phyloP scores from a whole-genome alignment of 2,113 vertebrate genomes.

The Ornithorhynchus anatinus region DNA sequence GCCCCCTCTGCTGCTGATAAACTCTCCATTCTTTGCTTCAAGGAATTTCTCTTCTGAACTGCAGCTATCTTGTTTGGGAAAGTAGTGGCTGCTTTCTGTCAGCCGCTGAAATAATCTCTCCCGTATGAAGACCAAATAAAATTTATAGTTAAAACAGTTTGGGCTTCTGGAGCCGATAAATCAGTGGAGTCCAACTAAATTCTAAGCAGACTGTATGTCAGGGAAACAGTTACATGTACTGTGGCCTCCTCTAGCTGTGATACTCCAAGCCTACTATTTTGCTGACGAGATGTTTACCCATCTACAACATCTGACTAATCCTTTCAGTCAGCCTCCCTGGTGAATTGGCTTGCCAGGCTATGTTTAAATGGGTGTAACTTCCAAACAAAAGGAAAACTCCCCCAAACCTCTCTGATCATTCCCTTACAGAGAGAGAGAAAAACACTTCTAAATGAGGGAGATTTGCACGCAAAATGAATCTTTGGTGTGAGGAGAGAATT shows the following conservation, averaged over 20 bases:
- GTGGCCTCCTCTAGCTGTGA: neutral
- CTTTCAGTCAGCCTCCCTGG: neutral
- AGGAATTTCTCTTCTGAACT: too few relatives aligned
- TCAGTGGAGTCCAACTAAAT: neutral
- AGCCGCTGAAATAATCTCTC: neutral
- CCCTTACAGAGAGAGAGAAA: too few relatives aligned
- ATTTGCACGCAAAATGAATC: too few relatives aligned
- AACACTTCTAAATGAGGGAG: too few relatives aligned
- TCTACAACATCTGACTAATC: neutral
- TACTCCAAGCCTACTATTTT: neutral
- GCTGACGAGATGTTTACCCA: neutral
- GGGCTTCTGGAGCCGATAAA: neutral
- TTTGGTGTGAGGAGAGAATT: too few relatives aligned
- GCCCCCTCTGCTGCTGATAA: neutral
- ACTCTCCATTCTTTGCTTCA: too few relatives aligned
- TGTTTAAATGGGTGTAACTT: neutral
- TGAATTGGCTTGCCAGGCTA: neutral
- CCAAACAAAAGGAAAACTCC: conserved; percentile 8
- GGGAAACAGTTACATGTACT: neutral
- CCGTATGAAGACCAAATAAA: neutral
- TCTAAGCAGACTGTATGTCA: neutral
- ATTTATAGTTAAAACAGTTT: neutral
- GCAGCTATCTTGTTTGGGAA: neutral
- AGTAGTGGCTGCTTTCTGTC: neutral
- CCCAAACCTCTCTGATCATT: neutral